phyloP scores from a whole-genome alignment of 2,888 invertebrate genomes.

The Ligdia adustata region DNA sequence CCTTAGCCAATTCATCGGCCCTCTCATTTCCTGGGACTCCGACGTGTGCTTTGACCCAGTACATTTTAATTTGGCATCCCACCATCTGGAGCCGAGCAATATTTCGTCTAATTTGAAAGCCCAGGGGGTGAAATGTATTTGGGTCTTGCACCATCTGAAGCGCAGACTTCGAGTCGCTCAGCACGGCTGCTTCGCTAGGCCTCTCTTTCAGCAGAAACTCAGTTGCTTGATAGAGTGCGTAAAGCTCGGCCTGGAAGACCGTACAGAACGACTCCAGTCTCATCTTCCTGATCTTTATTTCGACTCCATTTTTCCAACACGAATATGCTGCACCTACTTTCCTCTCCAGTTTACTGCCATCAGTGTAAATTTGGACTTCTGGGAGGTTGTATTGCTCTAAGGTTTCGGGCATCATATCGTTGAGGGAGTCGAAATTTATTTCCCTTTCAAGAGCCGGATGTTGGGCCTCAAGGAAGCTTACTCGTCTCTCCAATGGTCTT shows the following conservation, averaged over 20 bases:
- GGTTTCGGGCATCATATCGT: too few relatives aligned
- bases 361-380: too few relatives aligned
- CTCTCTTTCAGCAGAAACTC: too few relatives aligned
- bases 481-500: background rate
- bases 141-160: background rate
- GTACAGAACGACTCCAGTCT: too few relatives aligned
- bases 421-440: too few relatives aligned
- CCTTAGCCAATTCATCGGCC: background rate
- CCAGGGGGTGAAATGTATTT: background rate
- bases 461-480: background rate
- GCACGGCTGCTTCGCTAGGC: background rate
- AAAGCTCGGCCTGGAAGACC: too few relatives aligned
- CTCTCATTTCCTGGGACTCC: background rate
- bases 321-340: too few relatives aligned
- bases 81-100: background rate
- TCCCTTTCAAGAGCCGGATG: constrained; percentile 12
- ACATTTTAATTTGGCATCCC: background rate
- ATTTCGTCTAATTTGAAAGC: background rate
- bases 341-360: too few relatives aligned
- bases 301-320: too few relatives aligned
- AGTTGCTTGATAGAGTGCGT: too few relatives aligned
- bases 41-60: background rate
- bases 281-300: too few relatives aligned
- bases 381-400: too few relatives aligned
- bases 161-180: background rate